These are phyloP conservation scores for Pempheris klunzingeri DNA, from an alignment of 2,797 vertebrate genomes.

Conservation along the genomic window DNA sequence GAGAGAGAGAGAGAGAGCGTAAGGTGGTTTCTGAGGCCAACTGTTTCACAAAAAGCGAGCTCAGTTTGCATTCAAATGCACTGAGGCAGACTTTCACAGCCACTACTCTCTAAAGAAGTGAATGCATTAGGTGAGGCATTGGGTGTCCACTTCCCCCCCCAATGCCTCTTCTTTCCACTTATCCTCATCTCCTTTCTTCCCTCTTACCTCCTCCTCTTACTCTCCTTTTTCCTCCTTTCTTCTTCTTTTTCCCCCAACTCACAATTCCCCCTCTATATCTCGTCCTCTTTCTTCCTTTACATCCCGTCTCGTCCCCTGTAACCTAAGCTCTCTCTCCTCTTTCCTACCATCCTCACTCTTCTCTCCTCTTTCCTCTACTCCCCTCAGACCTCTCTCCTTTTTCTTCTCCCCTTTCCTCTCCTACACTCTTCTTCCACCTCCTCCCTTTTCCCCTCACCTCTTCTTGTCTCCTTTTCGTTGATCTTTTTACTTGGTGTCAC, in stretches of 20 bases:
- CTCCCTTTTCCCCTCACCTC: not conserved
- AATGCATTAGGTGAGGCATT: constrained; percentile 27
- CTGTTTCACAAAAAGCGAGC: constrained; percentile 45
- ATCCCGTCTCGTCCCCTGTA: not conserved
- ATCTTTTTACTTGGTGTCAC: not conserved
- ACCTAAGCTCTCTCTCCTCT: not conserved
- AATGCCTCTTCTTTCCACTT: constrained; percentile 19
- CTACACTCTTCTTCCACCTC: not conserved
- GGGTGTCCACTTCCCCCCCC: constrained; percentile 15
- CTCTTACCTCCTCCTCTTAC: constrained; percentile 1
- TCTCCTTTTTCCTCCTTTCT: not conserved
- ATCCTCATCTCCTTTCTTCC: not conserved
- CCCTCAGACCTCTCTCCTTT: not conserved
- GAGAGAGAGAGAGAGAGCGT: constrained; percentile 11
- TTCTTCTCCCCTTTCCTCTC: not conserved
- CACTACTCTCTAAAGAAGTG: not conserved
- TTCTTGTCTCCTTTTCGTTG: not conserved
- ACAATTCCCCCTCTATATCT: constrained; percentile 8
- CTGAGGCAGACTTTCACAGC: constrained; percentile 48
- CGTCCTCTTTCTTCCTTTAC: constrained; percentile 13
- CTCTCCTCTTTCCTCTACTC: not conserved
- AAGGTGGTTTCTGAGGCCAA: constrained; percentile 52
- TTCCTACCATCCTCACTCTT: not conserved
- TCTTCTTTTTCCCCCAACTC: constrained; percentile 1
- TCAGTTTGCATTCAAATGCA: constrained; percentile 65